These are phyloP conservation scores for Hylia prasina DNA, from an alignment of 2,113 vertebrate species.

Conservation along the genomic window DNA sequence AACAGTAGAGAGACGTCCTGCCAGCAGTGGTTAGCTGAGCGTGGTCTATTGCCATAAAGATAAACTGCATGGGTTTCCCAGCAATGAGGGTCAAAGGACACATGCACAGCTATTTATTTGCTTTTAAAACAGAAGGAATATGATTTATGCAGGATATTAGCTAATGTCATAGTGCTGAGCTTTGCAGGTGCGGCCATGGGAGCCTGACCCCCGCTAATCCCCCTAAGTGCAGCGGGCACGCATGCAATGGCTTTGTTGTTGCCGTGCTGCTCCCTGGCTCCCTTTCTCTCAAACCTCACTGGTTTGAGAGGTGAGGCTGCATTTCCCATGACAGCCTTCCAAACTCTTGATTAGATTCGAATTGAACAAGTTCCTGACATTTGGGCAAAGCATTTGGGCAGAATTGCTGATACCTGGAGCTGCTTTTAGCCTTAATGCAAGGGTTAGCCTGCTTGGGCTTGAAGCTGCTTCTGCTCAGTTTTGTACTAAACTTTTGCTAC, in stretches of 20 bases:
- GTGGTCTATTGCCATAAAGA: constrained; percentile 20
- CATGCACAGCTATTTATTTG: constrained; percentile 72
- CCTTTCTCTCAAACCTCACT: neutral
- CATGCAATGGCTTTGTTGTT: constrained; percentile 69
- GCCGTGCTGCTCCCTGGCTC: neutral
- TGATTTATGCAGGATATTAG: constrained; percentile 77
- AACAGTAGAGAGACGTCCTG: neutral
- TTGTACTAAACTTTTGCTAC: neutral
- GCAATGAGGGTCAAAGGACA: constrained; percentile 68
- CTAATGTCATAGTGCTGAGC: constrained; percentile 61
- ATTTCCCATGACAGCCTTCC: neutral
- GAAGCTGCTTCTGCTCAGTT: neutral
- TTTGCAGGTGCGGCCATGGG: constrained; percentile 69
- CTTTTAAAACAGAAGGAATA: constrained; percentile 73
- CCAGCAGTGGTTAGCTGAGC: neutral
- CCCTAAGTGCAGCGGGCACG: constrained; percentile 49
- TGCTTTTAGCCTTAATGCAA: accelerated
- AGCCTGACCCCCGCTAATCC: constrained; percentile 74
- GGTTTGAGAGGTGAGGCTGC: neutral
- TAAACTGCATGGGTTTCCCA: constrained; percentile 64
- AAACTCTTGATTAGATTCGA: neutral
- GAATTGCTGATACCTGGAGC: accelerated
- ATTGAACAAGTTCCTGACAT: neutral
- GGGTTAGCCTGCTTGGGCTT: neutral
- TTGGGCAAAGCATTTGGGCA: neutral